Percentiles rank a stretch among this genome's conserved stretches.
These are phyloP conservation scores for Tympanuchus pallidicinctus DNA, from an alignment of 2,113 vertebrate genomes.

Conservation along the genomic window DNA sequence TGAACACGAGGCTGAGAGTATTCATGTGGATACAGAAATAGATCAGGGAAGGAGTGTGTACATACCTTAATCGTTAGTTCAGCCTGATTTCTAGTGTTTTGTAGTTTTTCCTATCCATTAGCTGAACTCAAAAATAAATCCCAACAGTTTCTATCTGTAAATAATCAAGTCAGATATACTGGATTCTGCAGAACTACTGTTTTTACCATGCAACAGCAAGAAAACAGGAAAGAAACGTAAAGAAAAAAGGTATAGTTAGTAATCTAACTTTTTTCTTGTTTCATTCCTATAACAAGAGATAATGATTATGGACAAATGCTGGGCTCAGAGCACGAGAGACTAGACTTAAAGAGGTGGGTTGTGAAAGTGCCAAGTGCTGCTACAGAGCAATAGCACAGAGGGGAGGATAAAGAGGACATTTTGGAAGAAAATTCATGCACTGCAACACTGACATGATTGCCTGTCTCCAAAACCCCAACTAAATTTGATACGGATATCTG, in stretches of 20 bases:
- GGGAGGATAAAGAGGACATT: neutral
- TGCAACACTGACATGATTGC: rapidly evolving
- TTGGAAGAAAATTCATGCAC: neutral
- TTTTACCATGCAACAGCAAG: neutral
- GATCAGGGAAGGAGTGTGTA: neutral
- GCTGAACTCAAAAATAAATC: constrained; percentile 38
- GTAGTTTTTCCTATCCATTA: neutral
- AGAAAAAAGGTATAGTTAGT: neutral
- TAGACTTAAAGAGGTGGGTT: neutral
- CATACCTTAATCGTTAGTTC: neutral
- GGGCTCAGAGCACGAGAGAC: neutral
- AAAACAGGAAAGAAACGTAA: constrained; percentile 2
- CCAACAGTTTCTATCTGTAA: constrained; percentile 34
- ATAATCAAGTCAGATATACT: neutral
- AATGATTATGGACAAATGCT: neutral
- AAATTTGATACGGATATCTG: neutral
- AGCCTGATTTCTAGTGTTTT: neutral
- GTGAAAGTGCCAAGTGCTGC: neutral
- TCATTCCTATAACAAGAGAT: neutral
- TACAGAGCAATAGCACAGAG: neutral
- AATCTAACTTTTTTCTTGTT: neutral
- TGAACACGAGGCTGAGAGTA: neutral
- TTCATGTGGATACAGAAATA: neutral
- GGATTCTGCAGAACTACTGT: neutral
- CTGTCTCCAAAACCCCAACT: neutral